phyloP scores from a whole-genome alignment of 1,140 invertebrate species.

The Drosophila lini region DNA sequence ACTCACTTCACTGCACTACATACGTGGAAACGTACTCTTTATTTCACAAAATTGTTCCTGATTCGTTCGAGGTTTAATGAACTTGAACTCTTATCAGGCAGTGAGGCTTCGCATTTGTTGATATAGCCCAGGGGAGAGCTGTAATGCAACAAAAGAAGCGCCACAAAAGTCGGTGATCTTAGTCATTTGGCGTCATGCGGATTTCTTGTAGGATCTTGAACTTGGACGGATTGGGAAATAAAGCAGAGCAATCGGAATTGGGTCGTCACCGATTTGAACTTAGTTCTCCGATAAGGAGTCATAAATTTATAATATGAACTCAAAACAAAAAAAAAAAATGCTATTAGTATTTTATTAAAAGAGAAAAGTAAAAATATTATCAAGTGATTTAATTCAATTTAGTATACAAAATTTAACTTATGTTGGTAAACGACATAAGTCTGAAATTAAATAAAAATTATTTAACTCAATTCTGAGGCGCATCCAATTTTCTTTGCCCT shows the following conservation, averaged over 20 bases:
- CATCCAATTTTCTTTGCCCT: neutral
- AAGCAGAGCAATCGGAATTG: conserved; percentile 10
- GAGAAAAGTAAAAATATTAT: too few relatives aligned
- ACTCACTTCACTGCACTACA: neutral
- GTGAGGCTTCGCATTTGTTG: conserved; percentile 41
- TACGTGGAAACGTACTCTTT: conserved; percentile 12
- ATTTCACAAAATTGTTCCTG: conserved; percentile 44
- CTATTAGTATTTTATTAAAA: neutral
- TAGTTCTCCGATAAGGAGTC: neutral
- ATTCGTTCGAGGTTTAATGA: conserved; percentile 62
- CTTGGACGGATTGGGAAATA: conserved; percentile 26
- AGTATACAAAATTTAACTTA: neutral
- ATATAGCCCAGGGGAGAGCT: conserved; percentile 35
- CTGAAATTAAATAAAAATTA: neutral
- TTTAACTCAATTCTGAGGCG: neutral
- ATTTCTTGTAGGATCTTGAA: conserved; percentile 28
- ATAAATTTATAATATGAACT: neutral
- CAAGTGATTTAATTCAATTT: neutral
- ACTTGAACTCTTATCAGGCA: conserved; percentile 70
- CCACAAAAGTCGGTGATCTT: conserved; percentile 36
- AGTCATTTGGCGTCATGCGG: conserved; percentile 32
- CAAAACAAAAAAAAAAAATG: neutral
- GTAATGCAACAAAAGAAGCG: conserved; percentile 62
- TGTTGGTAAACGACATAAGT: neutral
- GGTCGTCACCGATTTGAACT: neutral